A percentile compares a stretch with the other conserved stretches of the same genome.
Evolutionary conservation across 2,888 invertebrate species (phyloP).

Genomic region (Mythimna lalbum): DNA sequence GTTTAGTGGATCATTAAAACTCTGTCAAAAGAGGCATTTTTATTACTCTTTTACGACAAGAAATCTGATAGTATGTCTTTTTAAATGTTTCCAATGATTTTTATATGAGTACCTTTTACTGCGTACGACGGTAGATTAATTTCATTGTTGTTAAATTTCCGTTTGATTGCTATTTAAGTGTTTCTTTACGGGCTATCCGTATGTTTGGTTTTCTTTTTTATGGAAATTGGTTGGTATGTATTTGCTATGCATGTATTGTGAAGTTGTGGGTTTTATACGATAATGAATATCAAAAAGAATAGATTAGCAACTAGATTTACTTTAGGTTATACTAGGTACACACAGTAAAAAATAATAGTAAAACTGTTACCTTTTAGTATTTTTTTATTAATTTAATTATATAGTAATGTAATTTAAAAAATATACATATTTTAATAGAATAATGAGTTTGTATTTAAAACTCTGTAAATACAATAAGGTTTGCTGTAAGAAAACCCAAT

Average conservation of each 20-base stretch:
- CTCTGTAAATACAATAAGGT: too few species aligned
- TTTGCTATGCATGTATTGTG: neutral
- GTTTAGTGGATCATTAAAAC: constrained; percentile 82
- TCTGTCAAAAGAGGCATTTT: constrained; percentile 77
- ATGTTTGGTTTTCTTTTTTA: constrained; percentile 42
- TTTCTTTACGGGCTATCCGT: constrained; percentile 51
- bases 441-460: too few species aligned
- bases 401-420: too few species aligned
- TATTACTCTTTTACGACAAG: constrained; percentile 81
- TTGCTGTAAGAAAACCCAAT: too few species aligned
- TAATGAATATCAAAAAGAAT: too few species aligned
- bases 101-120: constrained; percentile 69
- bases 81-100: constrained; percentile 80
- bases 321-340: neutral
- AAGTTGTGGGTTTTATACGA: neutral
- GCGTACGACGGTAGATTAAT: constrained; percentile 77
- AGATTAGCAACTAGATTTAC: neutral
- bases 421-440: too few species aligned
- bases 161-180: constrained; percentile 63
- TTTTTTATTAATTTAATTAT: too few species aligned
- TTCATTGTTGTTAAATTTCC: constrained; percentile 75
- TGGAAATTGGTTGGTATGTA: neutral
- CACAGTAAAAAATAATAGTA: too few species aligned
- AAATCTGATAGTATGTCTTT: constrained; percentile 86
- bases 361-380: too few species aligned